Evolutionary conservation across 2,113 vertebrate species (phyloP).

Genomic region (Campylomormyrus tamandua): DNA sequence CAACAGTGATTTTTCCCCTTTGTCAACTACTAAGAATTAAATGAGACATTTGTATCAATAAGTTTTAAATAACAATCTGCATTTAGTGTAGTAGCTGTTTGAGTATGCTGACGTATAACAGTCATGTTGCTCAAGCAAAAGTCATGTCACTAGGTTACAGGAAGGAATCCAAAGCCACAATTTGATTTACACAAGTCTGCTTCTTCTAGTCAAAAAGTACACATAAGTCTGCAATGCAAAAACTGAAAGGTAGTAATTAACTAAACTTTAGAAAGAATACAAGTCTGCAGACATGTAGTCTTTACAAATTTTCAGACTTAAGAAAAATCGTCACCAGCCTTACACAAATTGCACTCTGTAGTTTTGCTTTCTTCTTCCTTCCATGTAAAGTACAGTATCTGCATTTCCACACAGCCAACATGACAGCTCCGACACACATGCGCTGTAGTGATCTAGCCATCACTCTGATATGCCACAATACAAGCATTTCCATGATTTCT

Average conservation of each 20-base stretch:
- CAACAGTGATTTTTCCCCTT: neutral
- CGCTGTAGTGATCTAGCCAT: neutral
- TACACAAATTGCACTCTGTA: neutral
- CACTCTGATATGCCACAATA: neutral
- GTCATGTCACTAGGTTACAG: neutral
- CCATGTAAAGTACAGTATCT: neutral
- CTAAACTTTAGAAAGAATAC: neutral
- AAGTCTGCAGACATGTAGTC: neutral
- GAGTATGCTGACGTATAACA: neutral
- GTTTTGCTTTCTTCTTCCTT: neutral
- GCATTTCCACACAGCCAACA: neutral
- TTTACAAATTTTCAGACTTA: neutral
- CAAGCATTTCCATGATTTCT: neutral
- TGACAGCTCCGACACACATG: neutral
- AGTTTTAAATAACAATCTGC: neutral
- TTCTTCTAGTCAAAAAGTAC: neutral
- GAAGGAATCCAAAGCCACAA: neutral
- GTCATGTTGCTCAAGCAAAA: neutral
- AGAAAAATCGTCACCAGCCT: neutral
- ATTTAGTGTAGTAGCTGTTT: neutral
- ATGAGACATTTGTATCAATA: neutral
- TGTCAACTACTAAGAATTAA: neutral
- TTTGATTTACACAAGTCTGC: neutral
- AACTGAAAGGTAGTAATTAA: neutral
- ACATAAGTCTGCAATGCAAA: neutral